Percentiles rank a stretch among this genome's conserved stretches.
Evolutionary conservation across 2,113 vertebrate genomes (phyloP).

Genomic region (Pungitius pungitius): DNA sequence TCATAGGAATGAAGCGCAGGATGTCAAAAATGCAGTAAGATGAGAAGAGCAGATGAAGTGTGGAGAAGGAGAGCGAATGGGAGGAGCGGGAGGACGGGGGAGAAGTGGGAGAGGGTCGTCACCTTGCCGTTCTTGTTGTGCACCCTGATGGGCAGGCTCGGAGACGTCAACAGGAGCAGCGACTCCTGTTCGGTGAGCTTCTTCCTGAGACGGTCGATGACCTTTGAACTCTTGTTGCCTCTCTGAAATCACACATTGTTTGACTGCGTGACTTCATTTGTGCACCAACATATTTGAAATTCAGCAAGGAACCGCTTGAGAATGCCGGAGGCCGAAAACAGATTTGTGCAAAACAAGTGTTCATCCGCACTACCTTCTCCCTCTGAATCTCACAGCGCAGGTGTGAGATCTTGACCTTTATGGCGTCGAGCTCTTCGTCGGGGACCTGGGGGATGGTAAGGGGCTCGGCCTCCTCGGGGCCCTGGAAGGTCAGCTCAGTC

Average conservation of each 20-base stretch:
- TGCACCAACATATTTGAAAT: not conserved
- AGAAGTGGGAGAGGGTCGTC: constrained; percentile 34
- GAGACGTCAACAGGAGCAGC: constrained; percentile 90
- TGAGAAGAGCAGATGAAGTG: constrained; percentile 11
- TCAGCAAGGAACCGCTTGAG: not conserved
- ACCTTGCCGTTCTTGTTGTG: constrained; percentile 96
- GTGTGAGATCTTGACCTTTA: constrained; percentile 99
- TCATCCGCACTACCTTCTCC: constrained; percentile 86
- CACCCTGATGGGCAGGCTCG: constrained; percentile 91
- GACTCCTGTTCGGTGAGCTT: constrained; percentile 97
- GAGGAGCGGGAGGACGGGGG: not conserved
- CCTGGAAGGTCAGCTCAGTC: constrained; percentile 94
- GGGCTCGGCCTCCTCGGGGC: constrained; percentile 89
- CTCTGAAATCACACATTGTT: constrained; percentile 79
- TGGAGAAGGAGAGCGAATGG: not conserved
- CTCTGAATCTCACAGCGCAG: constrained; percentile 95
- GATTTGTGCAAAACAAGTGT: too few species aligned
- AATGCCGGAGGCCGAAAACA: too few species aligned
- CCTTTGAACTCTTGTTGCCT: constrained; percentile 94
- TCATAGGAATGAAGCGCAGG: not conserved
- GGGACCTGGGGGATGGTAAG: constrained; percentile 90
- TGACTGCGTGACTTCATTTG: not conserved
- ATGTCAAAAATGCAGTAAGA: constrained; percentile 1
- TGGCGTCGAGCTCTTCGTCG: constrained; percentile 93
- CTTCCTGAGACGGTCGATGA: constrained; percentile 93